Percentiles rank a stretch among this genome's conserved stretches.
Evolutionary conservation across 2,113 vertebrate genomes (phyloP).

Genomic region (Dasyornis broadbenti): DNA sequence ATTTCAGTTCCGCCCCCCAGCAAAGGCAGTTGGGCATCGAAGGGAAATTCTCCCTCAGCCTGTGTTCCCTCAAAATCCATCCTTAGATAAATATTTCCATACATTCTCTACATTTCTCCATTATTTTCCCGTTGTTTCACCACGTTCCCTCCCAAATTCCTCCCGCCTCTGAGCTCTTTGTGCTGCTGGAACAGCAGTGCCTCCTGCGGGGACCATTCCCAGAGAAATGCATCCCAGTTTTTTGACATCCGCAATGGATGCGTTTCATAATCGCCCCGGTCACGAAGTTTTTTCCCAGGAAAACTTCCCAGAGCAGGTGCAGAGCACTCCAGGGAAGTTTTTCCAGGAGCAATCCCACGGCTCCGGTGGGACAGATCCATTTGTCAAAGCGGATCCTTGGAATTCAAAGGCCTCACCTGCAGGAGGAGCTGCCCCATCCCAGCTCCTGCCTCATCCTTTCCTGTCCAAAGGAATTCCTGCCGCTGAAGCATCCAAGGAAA

Average conservation of each 20-base stretch:
- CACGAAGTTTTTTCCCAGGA: background rate
- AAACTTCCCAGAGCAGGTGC: background rate
- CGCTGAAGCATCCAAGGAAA: background rate
- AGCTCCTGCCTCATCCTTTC: background rate
- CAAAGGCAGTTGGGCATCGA: background rate
- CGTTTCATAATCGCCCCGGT: background rate
- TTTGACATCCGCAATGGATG: background rate
- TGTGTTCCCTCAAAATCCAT: fast-evolving
- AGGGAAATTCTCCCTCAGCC: background rate
- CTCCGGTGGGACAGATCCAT: background rate
- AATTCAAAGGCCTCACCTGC: background rate
- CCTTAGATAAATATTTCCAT: background rate
- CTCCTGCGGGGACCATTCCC: background rate
- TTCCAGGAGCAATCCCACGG: background rate
- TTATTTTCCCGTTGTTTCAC: background rate
- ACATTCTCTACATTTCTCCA: background rate
- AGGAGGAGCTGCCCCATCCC: background rate
- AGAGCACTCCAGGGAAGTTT: background rate
- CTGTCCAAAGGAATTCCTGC: background rate
- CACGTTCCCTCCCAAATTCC: background rate
- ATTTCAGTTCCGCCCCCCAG: background rate
- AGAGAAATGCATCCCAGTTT: background rate
- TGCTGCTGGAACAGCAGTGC: too few species aligned
- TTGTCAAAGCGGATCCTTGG: background rate
- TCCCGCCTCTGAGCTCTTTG: background rate